Conservation (phyloP, 2,113 vertebrate genomes). For the Engystomops pustulosus region DNA sequence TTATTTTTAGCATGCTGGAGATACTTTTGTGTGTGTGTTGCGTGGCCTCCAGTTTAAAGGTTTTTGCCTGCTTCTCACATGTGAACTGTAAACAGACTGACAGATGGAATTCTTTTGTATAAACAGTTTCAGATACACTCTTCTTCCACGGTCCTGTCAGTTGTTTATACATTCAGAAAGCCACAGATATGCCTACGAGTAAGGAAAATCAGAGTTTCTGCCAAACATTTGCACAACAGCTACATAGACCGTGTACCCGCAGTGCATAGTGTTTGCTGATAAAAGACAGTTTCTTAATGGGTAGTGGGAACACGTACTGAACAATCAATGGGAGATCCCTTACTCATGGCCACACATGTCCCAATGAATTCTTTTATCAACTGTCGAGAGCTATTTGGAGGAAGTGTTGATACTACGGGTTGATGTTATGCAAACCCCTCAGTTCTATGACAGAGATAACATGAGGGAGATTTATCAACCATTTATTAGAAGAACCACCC, state of each 20-base stretch:
- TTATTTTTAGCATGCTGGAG: constrained; percentile 64
- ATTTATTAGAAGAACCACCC: background rate
- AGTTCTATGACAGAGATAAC: constrained; percentile 6
- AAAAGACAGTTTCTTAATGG: constrained; percentile 65
- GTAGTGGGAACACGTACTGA: constrained; percentile 55
- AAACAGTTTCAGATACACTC: constrained; percentile 77
- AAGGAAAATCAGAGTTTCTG: constrained; percentile 71
- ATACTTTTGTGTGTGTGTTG: constrained; percentile 56
- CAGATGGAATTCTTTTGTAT: constrained; percentile 77
- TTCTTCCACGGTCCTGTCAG: constrained; percentile 72
- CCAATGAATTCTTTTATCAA: constrained; percentile 15
- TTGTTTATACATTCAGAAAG: constrained; percentile 77
- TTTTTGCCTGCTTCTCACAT: constrained; percentile 74
- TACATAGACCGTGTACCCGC: constrained; percentile 65
- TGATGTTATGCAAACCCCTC: constrained; percentile 33
- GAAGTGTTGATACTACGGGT: constrained; percentile 1
- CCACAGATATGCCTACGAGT: constrained; percentile 74
- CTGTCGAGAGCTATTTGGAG: constrained; percentile 15
- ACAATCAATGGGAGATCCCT: constrained; percentile 33
- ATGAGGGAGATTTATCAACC: constrained; percentile 15
- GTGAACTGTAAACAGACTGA: constrained; percentile 78
- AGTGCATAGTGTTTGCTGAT: constrained; percentile 64
- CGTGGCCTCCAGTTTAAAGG: constrained; percentile 66
- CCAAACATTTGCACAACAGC: constrained; percentile 75
- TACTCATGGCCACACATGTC: constrained; percentile 37